Evolutionary conservation across 2,797 vertebrate genomes (phyloP), one percentile per base, ranked within the genome.

Genomic region (Crocodylus rhombifer): DNA sequence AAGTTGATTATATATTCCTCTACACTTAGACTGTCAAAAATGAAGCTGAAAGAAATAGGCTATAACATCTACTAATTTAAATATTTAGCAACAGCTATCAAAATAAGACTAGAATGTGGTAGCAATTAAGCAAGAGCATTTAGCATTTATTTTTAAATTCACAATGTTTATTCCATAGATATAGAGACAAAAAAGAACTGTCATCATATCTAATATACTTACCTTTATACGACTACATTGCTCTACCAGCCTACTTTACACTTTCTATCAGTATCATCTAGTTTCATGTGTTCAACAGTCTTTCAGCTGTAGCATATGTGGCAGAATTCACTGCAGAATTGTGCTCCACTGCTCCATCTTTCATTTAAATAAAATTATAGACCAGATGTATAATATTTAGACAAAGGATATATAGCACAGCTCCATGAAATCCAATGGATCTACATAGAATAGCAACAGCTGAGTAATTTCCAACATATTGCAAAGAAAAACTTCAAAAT

Each of bases 401-500:
- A 42, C 42, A 42, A 4, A 15, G 64, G 64, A 36, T 69, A 36
- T 20, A 33, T 69, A 69, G 17, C 18, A 69, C 33, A 5, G 18
- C 30, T 69, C 65, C 33, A 33, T 57, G 77, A 51, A 83, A 63
- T 77, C 84, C 17, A 20, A 28, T 89, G 92, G 82, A 14, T 23
- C 88, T 65, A 83, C 80, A 88, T 60, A 80, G 88, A 78, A 63
- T 57, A 91, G 77, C 75, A 51, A 56, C 82, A 83, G 65, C 75
- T 74, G 65, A 86, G 74, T 81, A 94, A 60, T 30, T 78, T 80
- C 36, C 86, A 82, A 33, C 11, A 36, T n/a, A 57, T 26, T 20
- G 8, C 63, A 93, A 75, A 93, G 84, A 93, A 91, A 82, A 14
- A 21, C 36, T 82, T 79, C 60, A 63, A 94, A 94, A 84, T 51